Evolutionary conservation across 2,113 vertebrate species (phyloP).

Genomic region (Alexandromys fortis): DNA sequence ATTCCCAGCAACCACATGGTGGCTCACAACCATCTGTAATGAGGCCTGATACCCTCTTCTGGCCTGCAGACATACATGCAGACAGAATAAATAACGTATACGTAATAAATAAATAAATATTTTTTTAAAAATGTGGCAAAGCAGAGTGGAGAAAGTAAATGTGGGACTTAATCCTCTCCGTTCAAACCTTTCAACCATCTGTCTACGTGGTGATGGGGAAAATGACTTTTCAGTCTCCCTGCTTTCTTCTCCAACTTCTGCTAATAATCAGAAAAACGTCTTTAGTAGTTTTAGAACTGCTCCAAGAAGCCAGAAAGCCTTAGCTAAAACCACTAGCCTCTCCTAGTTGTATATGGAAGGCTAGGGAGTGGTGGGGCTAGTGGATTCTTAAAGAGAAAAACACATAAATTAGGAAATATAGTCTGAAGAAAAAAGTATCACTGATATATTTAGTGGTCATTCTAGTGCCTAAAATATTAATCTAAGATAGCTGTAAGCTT

Average conservation of each 20-base stretch:
- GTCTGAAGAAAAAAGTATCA: background rate
- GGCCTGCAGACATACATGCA: too few relatives aligned
- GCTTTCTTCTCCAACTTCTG: background rate
- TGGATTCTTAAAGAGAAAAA: background rate
- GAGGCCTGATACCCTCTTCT: too few relatives aligned
- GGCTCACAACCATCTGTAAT: too few relatives aligned
- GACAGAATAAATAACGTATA: too few relatives aligned
- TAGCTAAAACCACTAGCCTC: background rate
- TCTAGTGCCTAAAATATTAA: background rate
- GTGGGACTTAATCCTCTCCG: background rate
- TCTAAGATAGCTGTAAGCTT: background rate
- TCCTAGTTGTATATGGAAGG: background rate
- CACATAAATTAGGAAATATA: background rate
- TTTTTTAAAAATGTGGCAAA: background rate
- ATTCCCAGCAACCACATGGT: too few relatives aligned
- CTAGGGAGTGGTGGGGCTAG: background rate
- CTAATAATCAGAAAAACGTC: background rate
- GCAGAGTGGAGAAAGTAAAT: background rate
- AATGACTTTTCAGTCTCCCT: background rate
- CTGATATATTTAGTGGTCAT: background rate
- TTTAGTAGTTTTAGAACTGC: background rate
- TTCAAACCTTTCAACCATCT: background rate
- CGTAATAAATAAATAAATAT: too few relatives aligned
- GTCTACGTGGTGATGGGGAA: background rate
- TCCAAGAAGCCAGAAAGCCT: background rate